Evolutionary conservation across 30 jellyfish, hydroid and myxozoan genomes (phyloP).

Genomic region (Aurelia sp.): DNA sequence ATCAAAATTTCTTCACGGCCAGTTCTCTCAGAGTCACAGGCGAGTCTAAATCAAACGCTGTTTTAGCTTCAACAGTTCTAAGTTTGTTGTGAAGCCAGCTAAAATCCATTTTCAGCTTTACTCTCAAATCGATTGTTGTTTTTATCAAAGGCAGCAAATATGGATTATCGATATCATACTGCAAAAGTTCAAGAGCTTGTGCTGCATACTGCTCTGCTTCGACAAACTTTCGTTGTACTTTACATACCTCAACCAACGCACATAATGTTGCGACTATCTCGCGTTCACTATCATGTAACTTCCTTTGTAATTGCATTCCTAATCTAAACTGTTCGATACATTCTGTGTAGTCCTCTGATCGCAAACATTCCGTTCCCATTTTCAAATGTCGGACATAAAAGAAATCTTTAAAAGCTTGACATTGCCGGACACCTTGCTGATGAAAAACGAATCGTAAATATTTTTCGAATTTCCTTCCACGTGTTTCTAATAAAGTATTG

Average conservation of each 20-base stretch:
- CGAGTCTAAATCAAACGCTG: conserved; percentile 66
- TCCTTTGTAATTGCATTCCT: conserved; percentile 83
- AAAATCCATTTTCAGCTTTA: conserved; percentile 61
- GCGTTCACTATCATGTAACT: conserved; percentile 45
- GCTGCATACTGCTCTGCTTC: conserved; percentile 82
- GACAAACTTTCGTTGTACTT: conserved; percentile 42
- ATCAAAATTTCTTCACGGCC: conserved; percentile 69
- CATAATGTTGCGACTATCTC: conserved; percentile 79
- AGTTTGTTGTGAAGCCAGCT: conserved; percentile 48
- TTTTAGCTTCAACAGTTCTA: conserved; percentile 46
- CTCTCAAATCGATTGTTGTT: conserved; percentile 72
- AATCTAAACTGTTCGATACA: conserved; percentile 65
- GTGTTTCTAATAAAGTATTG: conserved; percentile 53
- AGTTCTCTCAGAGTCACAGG: conserved; percentile 75
- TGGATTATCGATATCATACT: conserved; percentile 55
- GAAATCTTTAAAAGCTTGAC: conserved; percentile 84
- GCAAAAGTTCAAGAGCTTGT: conserved; percentile 77
- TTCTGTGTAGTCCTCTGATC: conserved; percentile 74
- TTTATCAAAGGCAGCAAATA: conserved; percentile 79
- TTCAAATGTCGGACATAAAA: conserved; percentile 81
- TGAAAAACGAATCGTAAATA: conserved; percentile 80
- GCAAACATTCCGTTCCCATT: conserved; percentile 71
- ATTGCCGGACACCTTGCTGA: conserved; percentile 80
- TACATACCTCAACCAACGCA: conserved; percentile 85
- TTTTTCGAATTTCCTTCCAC: conserved; percentile 89